Evolutionary conservation across 2,797 vertebrate genomes (phyloP).

Genomic region (Lepus townsendii): DNA sequence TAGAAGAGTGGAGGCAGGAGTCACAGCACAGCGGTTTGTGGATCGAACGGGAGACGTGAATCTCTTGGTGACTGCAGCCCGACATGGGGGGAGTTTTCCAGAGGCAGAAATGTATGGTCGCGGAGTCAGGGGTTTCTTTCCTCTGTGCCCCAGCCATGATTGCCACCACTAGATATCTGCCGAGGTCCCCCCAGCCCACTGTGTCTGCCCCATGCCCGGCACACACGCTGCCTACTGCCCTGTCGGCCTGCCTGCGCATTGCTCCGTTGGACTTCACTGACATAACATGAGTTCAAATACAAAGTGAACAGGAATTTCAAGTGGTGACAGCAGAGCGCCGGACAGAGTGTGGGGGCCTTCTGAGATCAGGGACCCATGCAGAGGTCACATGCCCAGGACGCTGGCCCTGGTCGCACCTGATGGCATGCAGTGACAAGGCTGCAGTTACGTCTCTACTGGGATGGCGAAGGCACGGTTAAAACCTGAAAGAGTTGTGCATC

Average conservation of each 20-base stretch:
- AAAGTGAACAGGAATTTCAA: not conserved
- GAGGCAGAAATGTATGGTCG: not conserved
- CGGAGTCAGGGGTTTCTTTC: not conserved
- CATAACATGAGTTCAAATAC: not conserved
- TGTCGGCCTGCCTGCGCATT: not conserved
- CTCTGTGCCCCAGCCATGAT: not conserved
- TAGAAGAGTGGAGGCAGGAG: not conserved
- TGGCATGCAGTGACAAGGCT: not conserved
- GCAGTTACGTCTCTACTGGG: not conserved
- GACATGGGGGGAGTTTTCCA: not conserved
- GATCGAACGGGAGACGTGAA: not conserved
- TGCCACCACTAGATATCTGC: not conserved
- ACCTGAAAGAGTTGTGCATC: not conserved
- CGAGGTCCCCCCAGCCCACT: not conserved
- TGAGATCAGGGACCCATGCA: not conserved
- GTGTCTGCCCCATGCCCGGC: not conserved
- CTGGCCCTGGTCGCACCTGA: not conserved
- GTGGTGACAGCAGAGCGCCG: not conserved
- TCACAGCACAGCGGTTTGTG: not conserved
- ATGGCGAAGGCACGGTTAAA: not conserved
- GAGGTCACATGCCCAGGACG: not conserved
- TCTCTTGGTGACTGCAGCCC: not conserved
- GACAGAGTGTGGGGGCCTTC: not conserved
- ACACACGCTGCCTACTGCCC: not conserved
- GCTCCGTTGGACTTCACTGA: not conserved